Conservation (phyloP, 2,888 invertebrate species). For the Pollenia labialis region DNA sequence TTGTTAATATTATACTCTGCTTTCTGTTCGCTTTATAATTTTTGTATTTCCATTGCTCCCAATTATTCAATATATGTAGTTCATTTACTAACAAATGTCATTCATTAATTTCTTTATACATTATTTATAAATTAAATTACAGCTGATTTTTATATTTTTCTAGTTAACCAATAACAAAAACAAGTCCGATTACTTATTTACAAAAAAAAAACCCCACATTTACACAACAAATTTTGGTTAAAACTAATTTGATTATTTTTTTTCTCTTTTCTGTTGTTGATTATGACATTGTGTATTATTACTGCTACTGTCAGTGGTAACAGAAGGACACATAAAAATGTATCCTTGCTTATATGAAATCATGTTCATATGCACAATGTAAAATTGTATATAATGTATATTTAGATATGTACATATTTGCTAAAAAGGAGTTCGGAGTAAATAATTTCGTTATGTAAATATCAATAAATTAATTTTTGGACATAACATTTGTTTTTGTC, state of each 20-base stretch:
- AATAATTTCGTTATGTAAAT: conserved; percentile 52
- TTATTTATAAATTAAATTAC: too few relatives aligned
- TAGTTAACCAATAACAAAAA: too few relatives aligned
- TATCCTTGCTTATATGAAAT: conserved; percentile 20
- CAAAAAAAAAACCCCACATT: too few relatives aligned
- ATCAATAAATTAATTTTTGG: conserved; percentile 56
- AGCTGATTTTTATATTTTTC: too few relatives aligned
- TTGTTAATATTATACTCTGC: too few relatives aligned
- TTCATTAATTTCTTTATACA: too few relatives aligned
- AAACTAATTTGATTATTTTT: conserved; percentile 13
- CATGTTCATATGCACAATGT: neutral
- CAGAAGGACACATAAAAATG: conserved; percentile 1
- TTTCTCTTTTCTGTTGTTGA: conserved; percentile 30
- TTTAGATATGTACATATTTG: neutral
- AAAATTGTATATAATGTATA: neutral
- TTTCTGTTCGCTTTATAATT: too few relatives aligned
- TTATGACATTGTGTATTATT: conserved; percentile 53
- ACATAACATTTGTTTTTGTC: conserved; percentile 31
- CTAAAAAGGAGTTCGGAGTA: conserved; percentile 21
- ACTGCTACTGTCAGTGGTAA: conserved; percentile 9
- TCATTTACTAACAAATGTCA: too few relatives aligned
- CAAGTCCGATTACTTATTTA: too few relatives aligned
- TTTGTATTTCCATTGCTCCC: too few relatives aligned
- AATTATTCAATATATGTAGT: too few relatives aligned
- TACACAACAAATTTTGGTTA: too few relatives aligned